phyloP scores from a whole-genome alignment of 2,797 vertebrate genomes.

The Parauchenoglanis ngamensis region DNA sequence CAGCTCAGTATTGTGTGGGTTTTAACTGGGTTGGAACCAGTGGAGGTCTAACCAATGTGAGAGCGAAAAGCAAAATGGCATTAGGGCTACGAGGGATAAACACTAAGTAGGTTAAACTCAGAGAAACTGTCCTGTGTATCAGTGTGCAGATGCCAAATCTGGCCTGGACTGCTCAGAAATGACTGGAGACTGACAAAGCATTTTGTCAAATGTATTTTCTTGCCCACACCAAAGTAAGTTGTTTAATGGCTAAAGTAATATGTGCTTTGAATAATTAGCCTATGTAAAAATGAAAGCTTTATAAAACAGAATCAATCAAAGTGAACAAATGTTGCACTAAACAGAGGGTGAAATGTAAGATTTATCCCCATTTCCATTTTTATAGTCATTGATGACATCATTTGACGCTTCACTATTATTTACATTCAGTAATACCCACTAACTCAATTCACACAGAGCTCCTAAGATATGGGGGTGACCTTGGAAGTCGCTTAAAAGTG shows the following conservation, averaged over 20 bases:
- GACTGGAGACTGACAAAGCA: background rate
- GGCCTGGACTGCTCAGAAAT: slow-evolving; percentile 52
- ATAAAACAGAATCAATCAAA: background rate
- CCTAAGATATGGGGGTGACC: background rate
- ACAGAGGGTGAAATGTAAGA: background rate
- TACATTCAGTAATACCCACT: background rate
- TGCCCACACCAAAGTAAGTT: background rate
- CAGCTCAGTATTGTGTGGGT: slow-evolving; percentile 33
- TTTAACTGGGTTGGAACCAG: slow-evolving; percentile 50
- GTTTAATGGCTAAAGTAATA: background rate
- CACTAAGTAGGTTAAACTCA: slow-evolving; percentile 44
- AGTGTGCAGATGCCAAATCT: slow-evolving; percentile 55
- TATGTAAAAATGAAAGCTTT: background rate
- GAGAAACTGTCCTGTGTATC: slow-evolving; percentile 40
- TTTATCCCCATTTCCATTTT: background rate
- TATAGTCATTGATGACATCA: background rate
- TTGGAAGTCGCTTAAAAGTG: background rate
- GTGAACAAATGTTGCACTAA: background rate
- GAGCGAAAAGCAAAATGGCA: slow-evolving; percentile 36
- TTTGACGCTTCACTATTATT: background rate
- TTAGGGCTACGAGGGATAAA: slow-evolving; percentile 54
- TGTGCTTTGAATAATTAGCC: background rate
- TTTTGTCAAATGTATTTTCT: background rate
- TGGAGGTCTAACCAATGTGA: slow-evolving; percentile 49
- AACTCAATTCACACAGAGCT: background rate